Conservation (phyloP, 2,888 invertebrate species). For the Gymnoscelis rufifasciata region DNA sequence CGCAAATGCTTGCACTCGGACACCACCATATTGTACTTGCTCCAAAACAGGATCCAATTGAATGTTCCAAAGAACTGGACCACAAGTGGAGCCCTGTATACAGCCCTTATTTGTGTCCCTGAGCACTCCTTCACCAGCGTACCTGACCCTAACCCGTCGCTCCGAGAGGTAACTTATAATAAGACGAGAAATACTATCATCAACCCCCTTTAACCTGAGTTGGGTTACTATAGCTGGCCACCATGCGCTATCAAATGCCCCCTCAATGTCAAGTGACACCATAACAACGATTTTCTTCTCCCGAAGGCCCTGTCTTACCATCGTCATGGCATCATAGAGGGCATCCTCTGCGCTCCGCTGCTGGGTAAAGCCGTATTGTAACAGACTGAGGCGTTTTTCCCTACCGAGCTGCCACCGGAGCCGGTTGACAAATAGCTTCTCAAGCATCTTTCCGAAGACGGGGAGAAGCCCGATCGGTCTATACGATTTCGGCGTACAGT, state of each 20-base stretch:
- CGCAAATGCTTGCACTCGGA: not conserved
- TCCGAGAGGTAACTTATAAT: not conserved
- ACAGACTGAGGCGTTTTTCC: too few species aligned
- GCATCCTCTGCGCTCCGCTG: not conserved
- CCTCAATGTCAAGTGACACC: not conserved
- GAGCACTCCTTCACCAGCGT: not conserved
- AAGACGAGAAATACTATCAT: not conserved
- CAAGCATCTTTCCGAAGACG: not conserved
- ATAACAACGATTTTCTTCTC: not conserved
- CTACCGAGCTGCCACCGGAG: not conserved
- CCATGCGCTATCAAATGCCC: not conserved
- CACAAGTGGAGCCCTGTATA: conserved; percentile 17
- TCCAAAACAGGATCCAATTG: conserved; percentile 14
- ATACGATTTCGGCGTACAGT: too few species aligned
- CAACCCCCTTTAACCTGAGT: too few species aligned
- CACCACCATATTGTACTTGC: not conserved
- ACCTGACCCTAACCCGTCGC: not conserved
- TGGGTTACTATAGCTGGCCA: not conserved
- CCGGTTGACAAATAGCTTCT: not conserved
- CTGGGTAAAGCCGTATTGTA: not conserved
- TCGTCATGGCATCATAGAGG: not conserved
- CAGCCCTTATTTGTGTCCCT: conserved; percentile 8
- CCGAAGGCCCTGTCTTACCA: not conserved
- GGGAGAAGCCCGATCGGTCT: too few species aligned
- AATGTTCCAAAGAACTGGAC: conserved; percentile 20